A percentile compares a stretch with the other conserved stretches of the same genome.
phyloP scores from a whole-genome alignment of 2,797 vertebrate genomes.

The Decapterus maruadsi region DNA sequence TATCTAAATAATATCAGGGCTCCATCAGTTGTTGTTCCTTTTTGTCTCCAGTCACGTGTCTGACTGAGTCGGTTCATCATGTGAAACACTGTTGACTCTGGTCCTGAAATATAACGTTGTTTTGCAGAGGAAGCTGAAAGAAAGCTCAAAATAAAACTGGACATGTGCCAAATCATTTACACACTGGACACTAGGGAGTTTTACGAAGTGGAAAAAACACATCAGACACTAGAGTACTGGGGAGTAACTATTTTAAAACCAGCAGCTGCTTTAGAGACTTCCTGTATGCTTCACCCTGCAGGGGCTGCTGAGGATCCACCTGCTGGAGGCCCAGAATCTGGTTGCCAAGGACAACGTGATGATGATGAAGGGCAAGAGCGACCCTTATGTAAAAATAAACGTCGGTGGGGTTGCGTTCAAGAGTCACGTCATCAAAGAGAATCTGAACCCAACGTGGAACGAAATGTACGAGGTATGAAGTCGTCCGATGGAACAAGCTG shows the following conservation, averaged over 20 bases:
- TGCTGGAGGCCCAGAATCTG: slow-evolving; percentile 92
- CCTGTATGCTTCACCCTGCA: slow-evolving; percentile 64
- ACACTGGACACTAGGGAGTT: not conserved
- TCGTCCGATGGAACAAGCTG: not conserved
- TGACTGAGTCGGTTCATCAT: no score
- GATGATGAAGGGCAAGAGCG: slow-evolving; percentile 95
- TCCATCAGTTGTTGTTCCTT: not conserved
- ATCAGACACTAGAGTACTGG: not conserved
- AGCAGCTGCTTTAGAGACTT: not conserved
- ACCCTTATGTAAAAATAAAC: slow-evolving; percentile 93
- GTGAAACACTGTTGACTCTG: slow-evolving; percentile 21
- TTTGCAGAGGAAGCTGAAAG: not conserved
- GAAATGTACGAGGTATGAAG: slow-evolving; percentile 94
- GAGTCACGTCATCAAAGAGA: slow-evolving; percentile 92
- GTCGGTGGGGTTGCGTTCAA: slow-evolving; percentile 87
- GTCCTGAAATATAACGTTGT: not conserved
- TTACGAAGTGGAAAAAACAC: not conserved
- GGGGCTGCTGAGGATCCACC: slow-evolving; percentile 93
- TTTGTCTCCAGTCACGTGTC: no score
- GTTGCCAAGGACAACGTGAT: slow-evolving; percentile 94
- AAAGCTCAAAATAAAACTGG: slow-evolving; percentile 8
- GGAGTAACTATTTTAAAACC: not conserved
- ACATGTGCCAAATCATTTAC: not conserved
- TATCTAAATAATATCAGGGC: not conserved
- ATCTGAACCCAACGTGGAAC: slow-evolving; percentile 95